Evolutionary conservation across 2,113 vertebrate genomes (phyloP), one percentile per base, ranked within the genome.

Genomic region (Thunnus thynnus): DNA sequence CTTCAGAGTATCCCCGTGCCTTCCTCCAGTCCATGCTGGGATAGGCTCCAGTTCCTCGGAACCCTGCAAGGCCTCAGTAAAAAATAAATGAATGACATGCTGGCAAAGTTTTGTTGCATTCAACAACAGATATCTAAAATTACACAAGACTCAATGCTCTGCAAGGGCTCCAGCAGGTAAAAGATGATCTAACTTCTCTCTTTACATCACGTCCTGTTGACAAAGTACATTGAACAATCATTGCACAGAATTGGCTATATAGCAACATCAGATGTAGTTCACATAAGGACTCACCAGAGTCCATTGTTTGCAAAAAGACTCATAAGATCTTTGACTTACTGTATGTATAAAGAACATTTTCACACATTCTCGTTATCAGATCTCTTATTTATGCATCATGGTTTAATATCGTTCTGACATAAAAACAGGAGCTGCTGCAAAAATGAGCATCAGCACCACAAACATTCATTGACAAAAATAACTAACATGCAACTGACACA

Each of bases 401-500:
- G 13, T 56, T 64, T 7, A 7, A 54, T 17, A 22, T 5, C 18
- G 44, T 18, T n/a, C 16, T 7, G n/a, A 1, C 18, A 48, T 12
- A 10, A 5, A 41, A 0, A 5, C n/a, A 64, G 25, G 0, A 46
- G 36, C 36, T 41, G 55, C 36, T 20, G 41, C 22, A 22, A 54
- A 48, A 60, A 69, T 32, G 12, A 66, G 36, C 0, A 62, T 14
- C 58, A 57, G 47, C 30, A 47, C 11, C 61, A 55, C 14, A 63
- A 62, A 74, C 72, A 66, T 47, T 84, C n/a, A 60, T 75, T 68
- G 52, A 72, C 56, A 17, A n/a, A 50, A n/a, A 68, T 56, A n/a
- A 22, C 1, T 52, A 22, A 41, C 14, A 11, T 10, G 11, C 32
- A 44, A 52, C 54, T 48, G 48, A 58, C 64, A 55, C 56, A 8